Evolutionary conservation across 92 coral and sea anemone species (phyloP).

Genomic region (Heliopora coerulea): DNA sequence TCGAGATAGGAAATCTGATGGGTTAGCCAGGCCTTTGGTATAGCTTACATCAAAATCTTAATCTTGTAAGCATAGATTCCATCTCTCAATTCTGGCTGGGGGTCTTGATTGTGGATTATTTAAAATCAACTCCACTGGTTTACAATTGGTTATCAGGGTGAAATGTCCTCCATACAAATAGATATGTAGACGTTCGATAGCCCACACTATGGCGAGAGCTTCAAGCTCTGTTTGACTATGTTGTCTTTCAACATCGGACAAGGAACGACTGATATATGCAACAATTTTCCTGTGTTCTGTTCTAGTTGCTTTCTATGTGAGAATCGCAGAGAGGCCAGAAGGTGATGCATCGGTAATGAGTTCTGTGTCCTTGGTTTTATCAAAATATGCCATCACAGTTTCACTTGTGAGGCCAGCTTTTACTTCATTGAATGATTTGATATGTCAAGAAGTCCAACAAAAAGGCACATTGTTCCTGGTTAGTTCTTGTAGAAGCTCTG

Average conservation of each 20-base stretch:
- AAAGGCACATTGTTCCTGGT: conserved; percentile 1
- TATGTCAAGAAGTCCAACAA: conserved; percentile 11
- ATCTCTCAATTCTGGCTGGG: conserved; percentile 17
- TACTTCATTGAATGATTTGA: background rate
- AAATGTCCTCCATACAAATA: conserved; percentile 18
- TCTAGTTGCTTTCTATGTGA: background rate
- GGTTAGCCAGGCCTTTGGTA: background rate
- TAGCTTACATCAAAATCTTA: conserved; percentile 11
- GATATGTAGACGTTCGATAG: background rate
- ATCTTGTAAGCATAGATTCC: conserved; percentile 22
- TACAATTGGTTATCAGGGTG: conserved; percentile 2
- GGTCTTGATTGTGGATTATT: conserved; percentile 25
- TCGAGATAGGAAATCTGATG: conserved; percentile 17
- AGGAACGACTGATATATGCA: background rate
- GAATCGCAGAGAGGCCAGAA: background rate
- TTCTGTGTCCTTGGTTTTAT: background rate
- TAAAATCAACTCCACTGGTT: conserved; percentile 11
- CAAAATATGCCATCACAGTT: background rate
- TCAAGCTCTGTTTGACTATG: conserved; percentile 22
- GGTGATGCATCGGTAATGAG: background rate
- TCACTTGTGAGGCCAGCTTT: background rate
- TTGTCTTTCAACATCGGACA: conserved; percentile 4
- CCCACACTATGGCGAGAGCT: conserved; percentile 10
- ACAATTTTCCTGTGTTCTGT: background rate
- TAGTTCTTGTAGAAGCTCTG: conserved; percentile 5